Evolutionary conservation across 2,113 vertebrate species (phyloP).

Genomic region (Brachyistius frenatus): DNA sequence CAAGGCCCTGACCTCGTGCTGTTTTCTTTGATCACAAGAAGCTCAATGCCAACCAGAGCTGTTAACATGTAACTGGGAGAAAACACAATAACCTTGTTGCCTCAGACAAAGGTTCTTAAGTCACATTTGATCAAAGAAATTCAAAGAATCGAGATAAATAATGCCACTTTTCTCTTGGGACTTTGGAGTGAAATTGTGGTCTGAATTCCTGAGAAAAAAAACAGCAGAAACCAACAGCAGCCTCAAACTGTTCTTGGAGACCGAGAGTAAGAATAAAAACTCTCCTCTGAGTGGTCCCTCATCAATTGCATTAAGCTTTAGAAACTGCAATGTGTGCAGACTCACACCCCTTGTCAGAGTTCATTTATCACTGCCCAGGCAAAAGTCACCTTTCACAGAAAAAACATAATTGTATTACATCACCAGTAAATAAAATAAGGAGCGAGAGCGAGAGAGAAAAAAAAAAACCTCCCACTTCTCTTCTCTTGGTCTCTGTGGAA

Average conservation of each 20-base stretch:
- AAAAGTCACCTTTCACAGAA: conserved; percentile 63
- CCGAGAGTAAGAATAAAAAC: conserved; percentile 45
- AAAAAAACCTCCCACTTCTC: conserved; percentile 7
- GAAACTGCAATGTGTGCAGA: conserved; percentile 56
- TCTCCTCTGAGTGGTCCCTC: conserved; percentile 45
- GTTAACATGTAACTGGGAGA: conserved; percentile 6
- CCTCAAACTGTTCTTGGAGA: conserved; percentile 17
- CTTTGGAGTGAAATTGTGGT: background rate
- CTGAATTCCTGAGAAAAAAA: conserved; percentile 6
- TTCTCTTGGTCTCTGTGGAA: background rate
- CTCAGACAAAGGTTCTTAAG: background rate
- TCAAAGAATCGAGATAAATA: conserved; percentile 16
- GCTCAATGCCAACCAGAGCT: background rate
- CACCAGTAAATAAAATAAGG: conserved; percentile 63
- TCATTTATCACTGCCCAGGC: conserved; percentile 56
- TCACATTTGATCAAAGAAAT: conserved; percentile 18
- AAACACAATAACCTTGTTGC: conserved; percentile 24
- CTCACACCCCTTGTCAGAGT: conserved; percentile 51
- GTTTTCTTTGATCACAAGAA: conserved; percentile 28
- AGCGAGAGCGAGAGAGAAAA: conserved; percentile 12
- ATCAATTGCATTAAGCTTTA: conserved; percentile 64
- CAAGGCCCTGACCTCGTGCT: conserved; percentile 8
- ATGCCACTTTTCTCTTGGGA: background rate
- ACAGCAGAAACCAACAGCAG: background rate
- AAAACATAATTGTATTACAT: conserved; percentile 30